Evolutionary conservation across 2,888 invertebrate genomes (phyloP).

Genomic region (Monochamus alternatus): DNA sequence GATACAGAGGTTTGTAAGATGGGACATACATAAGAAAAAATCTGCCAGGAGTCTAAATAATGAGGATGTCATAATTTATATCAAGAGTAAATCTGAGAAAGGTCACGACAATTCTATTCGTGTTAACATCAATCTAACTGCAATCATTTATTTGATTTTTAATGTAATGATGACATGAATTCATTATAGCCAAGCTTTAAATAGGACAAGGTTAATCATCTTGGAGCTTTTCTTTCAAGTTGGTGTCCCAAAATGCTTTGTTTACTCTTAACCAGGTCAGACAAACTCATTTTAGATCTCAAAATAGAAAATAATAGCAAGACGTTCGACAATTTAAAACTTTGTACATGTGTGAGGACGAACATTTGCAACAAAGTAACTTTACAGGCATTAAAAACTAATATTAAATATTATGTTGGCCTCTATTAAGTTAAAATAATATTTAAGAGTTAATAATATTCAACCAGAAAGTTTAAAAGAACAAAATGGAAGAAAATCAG

Average conservation of each 20-base stretch:
- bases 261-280: constrained; percentile 22
- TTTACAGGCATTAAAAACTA: too few species aligned
- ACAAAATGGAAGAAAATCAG: too few species aligned
- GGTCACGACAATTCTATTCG: not conserved
- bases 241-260: not conserved
- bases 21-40: too few species aligned
- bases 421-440: too few species aligned
- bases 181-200: not conserved
- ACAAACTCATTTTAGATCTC: not conserved
- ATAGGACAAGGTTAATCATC: constrained; percentile 20
- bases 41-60: not conserved
- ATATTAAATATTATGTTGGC: too few species aligned
- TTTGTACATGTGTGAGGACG: too few species aligned
- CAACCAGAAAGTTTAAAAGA: too few species aligned
- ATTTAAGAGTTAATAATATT: too few species aligned
- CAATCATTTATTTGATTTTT: constrained; percentile 12
- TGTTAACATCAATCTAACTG: not conserved
- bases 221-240: not conserved
- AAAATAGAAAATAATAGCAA: constrained; percentile 1
- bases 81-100: not conserved
- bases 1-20: too few species aligned
- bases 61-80: not conserved
- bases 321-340: not conserved
- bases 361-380: too few species aligned
- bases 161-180: constrained; percentile 8